These are phyloP conservation scores for Vannuccia rotundouncinata DNA, from an alignment of 2,888 invertebrate genomes.

Conservation along the genomic window DNA sequence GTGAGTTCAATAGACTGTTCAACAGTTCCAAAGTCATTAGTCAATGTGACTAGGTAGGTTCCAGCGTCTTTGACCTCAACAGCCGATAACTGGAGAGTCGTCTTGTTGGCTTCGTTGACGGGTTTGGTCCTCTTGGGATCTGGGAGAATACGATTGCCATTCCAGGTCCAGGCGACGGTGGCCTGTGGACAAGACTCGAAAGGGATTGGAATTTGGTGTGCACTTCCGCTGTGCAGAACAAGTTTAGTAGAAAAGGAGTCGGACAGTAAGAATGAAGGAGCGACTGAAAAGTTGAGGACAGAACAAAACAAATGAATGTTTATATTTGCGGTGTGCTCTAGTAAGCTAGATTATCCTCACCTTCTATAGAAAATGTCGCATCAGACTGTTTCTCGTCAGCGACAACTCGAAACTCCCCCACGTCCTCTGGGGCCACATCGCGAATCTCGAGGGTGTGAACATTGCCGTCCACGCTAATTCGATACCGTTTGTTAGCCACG, in stretches of 20 bases:
- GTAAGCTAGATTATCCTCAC: no score
- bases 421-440: constrained; percentile 41
- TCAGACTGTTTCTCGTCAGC: not conserved
- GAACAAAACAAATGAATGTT: not conserved
- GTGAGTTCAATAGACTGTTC: constrained; percentile 47
- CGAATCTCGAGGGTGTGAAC: not conserved
- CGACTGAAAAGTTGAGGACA: not conserved
- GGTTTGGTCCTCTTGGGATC: constrained; percentile 17
- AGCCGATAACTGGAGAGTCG: constrained; percentile 27
- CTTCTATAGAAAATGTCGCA: not conserved
- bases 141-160: constrained; percentile 33
- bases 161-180: constrained; percentile 43
- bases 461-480: not conserved
- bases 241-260: not conserved
- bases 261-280: not conserved
- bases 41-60: constrained; percentile 45
- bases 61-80: constrained; percentile 41
- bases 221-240: not conserved
- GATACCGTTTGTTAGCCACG: not conserved
- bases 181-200: constrained; percentile 43
- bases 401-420: constrained; percentile 42
- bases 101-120: constrained; percentile 16
- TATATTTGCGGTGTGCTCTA: no score
- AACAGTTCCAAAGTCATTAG: constrained; percentile 49
- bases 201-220: constrained; percentile 39